A percentile compares a stretch with the other conserved stretches of the same genome.
Conservation (phyloP, 2,797 vertebrate genomes). For the Eidolon dupreanum region DNA sequence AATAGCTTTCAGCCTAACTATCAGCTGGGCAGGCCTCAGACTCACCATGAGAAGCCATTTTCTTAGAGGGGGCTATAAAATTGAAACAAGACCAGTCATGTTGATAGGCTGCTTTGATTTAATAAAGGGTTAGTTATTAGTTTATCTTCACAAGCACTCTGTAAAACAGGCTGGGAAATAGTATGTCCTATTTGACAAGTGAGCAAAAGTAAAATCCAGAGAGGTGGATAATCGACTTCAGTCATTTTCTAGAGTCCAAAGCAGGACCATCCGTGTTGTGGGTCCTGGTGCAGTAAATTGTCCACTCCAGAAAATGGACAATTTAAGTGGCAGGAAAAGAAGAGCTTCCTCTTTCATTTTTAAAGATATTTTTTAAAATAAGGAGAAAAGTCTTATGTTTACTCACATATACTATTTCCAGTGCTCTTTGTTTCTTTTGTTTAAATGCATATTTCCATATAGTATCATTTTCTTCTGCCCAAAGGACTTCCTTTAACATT, state of each 20-base stretch:
- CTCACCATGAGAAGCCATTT: neutral
- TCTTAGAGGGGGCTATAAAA: neutral
- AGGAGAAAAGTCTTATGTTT: neutral
- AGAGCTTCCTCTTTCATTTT: neutral
- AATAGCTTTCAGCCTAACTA: neutral
- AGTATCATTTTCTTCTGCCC: neutral
- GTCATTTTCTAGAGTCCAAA: neutral
- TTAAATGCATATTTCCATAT: neutral
- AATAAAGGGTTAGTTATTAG: neutral
- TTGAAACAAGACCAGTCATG: neutral
- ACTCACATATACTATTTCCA: neutral
- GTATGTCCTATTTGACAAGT: neutral
- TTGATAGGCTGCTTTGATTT: neutral
- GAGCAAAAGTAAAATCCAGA: neutral
- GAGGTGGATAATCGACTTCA: neutral
- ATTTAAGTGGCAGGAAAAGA: neutral
- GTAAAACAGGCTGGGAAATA: neutral
- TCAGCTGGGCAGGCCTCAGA: neutral
- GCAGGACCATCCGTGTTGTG: neutral
- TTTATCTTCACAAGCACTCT: neutral
- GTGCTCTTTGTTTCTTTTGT: neutral
- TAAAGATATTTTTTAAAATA: neutral
- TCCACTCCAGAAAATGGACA: neutral
- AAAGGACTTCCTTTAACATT: neutral
- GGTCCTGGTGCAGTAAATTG: neutral